phyloP scores from a whole-genome alignment of 2,113 vertebrate genomes.

The Microtus richardsoni region DNA sequence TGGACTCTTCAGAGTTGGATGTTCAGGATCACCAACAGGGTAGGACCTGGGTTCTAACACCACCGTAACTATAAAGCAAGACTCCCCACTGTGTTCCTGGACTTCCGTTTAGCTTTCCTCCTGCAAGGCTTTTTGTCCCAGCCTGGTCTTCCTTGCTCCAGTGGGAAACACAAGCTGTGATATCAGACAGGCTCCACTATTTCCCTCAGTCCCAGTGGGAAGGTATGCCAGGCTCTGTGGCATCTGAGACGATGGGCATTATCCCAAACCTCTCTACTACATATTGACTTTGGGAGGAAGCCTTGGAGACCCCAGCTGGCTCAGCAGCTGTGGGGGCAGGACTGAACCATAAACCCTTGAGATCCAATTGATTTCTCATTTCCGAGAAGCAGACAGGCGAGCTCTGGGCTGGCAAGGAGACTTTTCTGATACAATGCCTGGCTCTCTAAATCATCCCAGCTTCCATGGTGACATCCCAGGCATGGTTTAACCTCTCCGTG shows the following conservation, averaged over 20 bases:
- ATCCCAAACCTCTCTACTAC: background rate
- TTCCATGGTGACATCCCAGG: background rate
- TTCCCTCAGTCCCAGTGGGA: background rate
- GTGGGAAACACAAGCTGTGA: background rate
- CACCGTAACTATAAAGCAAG: background rate
- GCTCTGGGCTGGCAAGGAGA: background rate
- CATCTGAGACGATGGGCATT: no score
- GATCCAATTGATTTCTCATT: background rate
- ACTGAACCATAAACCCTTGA: background rate
- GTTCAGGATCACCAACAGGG: no score
- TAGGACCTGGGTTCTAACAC: background rate
- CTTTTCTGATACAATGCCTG: constrained; percentile 2
- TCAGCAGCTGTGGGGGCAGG: background rate
- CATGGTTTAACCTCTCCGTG: background rate
- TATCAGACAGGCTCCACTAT: background rate
- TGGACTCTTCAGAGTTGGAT: background rate
- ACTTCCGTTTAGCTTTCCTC: background rate
- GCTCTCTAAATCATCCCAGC: background rate
- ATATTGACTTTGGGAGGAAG: background rate
- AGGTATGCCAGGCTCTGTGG: background rate
- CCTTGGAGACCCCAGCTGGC: background rate
- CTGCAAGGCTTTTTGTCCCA: background rate
- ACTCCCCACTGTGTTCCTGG: background rate
- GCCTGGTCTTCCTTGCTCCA: background rate
- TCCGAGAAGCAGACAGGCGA: background rate